Evolutionary conservation across 2,113 vertebrate genomes (phyloP), one percentile per base, ranked within the genome.

Genomic region (Strix aluco): DNA sequence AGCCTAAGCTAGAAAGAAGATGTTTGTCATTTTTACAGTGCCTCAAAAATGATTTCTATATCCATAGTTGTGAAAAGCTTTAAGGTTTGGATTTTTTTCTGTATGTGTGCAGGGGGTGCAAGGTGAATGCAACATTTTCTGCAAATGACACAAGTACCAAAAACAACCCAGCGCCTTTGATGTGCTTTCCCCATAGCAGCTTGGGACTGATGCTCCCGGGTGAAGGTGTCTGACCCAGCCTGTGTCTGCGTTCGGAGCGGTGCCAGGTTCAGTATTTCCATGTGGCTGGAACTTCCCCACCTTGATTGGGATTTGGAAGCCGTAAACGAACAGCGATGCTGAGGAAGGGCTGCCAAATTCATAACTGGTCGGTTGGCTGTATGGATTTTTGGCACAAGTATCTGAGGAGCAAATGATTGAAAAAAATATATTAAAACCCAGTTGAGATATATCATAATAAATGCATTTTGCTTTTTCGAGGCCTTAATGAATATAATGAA

Each of bases 1-100:
- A 98, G 81, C 94, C 92, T 91, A 80, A 96, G 94, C 79, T 97
- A 97, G 96, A 79, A 91, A 91, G 94, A 94, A 32, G 91, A 93
- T 95, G 97, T 97, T 97, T 88, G 82, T 96, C 92, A 85, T 95
- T 97, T 98, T 97, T 97, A 94, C 94, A 97, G 96, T 98, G 97
- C 96, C 96, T 97, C 97, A 96, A 30, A 89, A 92, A 92, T 95
- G n/a, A 95, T 98, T 97, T 98, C 81, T 95, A 34, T 89, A 85
- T 94, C 85, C 95, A 86, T 94, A 94, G 86, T 97, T 72, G 84
- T 97, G 93, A 95, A 91, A 51, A 97, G 94, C 91, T 97, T 97
- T 97, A 96, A 96, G 55, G n/a, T 52, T 46, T 77, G 87, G 82
- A 11, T 59, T 30, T 61, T 36, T 78, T 87, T 5, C 65, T 91